Percentiles rank a stretch among this genome's conserved stretches.
Evolutionary conservation across 2,797 vertebrate genomes (phyloP).

Genomic region (Esox lucius): DNA sequence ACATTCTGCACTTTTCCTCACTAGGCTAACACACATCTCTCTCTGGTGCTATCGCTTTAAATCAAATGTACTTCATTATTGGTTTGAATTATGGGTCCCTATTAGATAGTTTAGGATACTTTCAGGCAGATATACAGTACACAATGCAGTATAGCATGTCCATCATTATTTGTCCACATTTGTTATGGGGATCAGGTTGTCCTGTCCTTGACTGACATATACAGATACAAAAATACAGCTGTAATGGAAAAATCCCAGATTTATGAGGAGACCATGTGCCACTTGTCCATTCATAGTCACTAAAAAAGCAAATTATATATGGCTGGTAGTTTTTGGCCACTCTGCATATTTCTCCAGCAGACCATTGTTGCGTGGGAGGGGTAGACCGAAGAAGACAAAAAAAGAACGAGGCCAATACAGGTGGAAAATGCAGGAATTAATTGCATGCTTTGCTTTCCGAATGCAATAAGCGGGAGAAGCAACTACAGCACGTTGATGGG

Average conservation of each 20-base stretch:
- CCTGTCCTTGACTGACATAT: background rate
- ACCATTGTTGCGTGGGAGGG: constrained; percentile 31
- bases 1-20: background rate
- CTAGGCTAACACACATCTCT: constrained; percentile 23
- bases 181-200: background rate
- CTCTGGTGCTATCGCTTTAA: constrained; percentile 39
- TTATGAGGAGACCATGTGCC: background rate
- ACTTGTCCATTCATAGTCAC: constrained; percentile 34
- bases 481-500: background rate
- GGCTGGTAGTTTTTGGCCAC: constrained; percentile 45
- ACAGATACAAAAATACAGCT: background rate
- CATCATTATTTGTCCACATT: constrained; percentile 11
- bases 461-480: background rate
- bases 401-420: constrained; percentile 21
- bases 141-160: background rate
- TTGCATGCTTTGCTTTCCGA: background rate
- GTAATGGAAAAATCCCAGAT: background rate
- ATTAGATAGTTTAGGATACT: background rate
- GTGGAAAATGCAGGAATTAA: constrained; percentile 26
- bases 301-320: constrained; percentile 50
- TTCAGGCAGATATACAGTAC: background rate
- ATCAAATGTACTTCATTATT: constrained; percentile 44
- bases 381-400: constrained; percentile 23
- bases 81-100: constrained; percentile 24
- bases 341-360: constrained; percentile 48